These are phyloP conservation scores for Cephus pulcher DNA, from an alignment of 2,888 invertebrate species.

Conservation along the genomic window DNA sequence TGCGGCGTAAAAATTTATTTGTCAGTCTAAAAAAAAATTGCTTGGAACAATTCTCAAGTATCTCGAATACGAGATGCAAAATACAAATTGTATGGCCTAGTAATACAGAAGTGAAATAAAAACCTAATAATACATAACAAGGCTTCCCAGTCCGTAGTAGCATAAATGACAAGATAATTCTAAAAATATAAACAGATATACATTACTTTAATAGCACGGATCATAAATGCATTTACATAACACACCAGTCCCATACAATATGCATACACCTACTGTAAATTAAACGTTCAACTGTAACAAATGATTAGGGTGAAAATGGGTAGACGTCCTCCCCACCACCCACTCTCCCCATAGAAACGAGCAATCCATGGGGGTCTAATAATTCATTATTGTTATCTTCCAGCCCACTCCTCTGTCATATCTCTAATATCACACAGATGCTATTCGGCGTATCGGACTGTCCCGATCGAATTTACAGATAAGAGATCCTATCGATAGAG, in stretches of 20 bases:
- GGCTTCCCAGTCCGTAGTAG: not conserved
- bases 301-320: constrained; percentile 25
- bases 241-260: not conserved
- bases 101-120: not conserved
- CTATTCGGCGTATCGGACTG: constrained; percentile 9
- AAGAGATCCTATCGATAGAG: constrained; percentile 2
- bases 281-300: constrained; percentile 26
- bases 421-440: constrained; percentile 13
- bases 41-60: not conserved
- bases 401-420: constrained; percentile 12
- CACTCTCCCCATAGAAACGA: constrained; percentile 12
- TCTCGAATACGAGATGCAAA: not conserved
- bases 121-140: not conserved
- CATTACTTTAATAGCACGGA: not conserved
- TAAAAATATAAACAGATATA: not conserved
- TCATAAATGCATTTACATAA: not conserved
- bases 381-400: constrained; percentile 40
- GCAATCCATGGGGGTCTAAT: constrained; percentile 31
- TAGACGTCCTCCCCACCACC: not conserved
- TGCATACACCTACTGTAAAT: constrained; percentile 13
- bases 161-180: not conserved
- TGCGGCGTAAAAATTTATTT: not conserved
- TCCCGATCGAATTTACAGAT: constrained; percentile 13
- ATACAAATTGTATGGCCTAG: not conserved
- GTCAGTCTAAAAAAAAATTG: not conserved